phyloP scores from a whole-genome alignment of 2,888 invertebrate species.

The Fragum fragum region DNA sequence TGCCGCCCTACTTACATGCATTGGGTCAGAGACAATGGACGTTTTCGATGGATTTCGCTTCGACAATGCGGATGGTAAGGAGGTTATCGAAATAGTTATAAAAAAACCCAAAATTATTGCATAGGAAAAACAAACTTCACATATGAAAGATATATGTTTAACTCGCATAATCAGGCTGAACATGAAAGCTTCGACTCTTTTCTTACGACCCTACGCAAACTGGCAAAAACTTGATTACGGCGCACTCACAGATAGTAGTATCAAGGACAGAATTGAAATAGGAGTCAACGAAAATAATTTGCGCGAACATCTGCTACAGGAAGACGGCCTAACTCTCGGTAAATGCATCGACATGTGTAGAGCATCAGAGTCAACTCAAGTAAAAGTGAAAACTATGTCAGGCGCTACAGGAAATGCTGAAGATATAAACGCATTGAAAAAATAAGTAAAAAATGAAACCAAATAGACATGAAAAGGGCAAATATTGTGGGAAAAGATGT shows the following conservation, averaged over 20 bases:
- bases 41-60: constrained; percentile 49
- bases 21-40: constrained; percentile 47
- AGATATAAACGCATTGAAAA: background rate
- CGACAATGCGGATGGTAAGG: constrained; percentile 36
- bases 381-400: constrained; percentile 25
- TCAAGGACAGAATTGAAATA: constrained; percentile 31
- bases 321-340: constrained; percentile 16
- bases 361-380: constrained; percentile 24
- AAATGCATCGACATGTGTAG: constrained; percentile 24
- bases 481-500: constrained; percentile 17
- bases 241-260: background rate
- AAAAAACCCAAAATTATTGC: constrained; percentile 52
- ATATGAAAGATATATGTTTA: constrained; percentile 60
- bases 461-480: background rate
- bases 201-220: constrained; percentile 14
- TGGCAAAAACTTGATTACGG: constrained; percentile 16
- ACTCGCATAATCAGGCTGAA: constrained; percentile 33
- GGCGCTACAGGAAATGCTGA: constrained; percentile 11
- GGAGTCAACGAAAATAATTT: constrained; percentile 9
- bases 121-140: constrained; percentile 34
- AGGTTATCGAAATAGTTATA: constrained; percentile 37
- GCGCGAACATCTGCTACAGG: constrained; percentile 4
- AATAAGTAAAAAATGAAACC: constrained; percentile 1
- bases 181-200: constrained; percentile 29
- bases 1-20: constrained; percentile 44